A percentile compares a stretch with the other conserved stretches of the same genome.
Conservation (phyloP, 2,888 invertebrate genomes). For the Sphinx pinastri region DNA sequence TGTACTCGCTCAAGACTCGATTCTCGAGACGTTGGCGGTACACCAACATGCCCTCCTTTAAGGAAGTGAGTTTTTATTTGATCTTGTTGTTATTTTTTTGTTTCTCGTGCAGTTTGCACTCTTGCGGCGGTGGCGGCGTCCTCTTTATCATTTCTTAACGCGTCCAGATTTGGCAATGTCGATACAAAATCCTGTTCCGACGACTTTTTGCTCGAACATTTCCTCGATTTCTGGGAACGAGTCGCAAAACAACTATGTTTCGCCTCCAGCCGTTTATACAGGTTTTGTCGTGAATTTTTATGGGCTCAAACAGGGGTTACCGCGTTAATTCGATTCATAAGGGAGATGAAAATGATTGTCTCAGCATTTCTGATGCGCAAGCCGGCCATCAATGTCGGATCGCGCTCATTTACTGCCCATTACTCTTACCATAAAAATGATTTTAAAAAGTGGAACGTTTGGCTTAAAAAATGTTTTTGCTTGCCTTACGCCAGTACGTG, state of each 20-base stretch:
- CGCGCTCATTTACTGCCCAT: constrained; percentile 28
- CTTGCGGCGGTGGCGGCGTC: constrained; percentile 63
- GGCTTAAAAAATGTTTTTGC: constrained; percentile 29
- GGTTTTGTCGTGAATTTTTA: constrained; percentile 82
- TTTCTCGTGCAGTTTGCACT: constrained; percentile 49
- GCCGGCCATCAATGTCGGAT: constrained; percentile 36
- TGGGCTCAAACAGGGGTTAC: constrained; percentile 66
- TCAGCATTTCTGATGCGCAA: constrained; percentile 36
- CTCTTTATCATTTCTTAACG: constrained; percentile 81
- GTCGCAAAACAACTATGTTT: constrained; percentile 73
- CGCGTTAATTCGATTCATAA: constrained; percentile 65
- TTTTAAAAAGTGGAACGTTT: constrained; percentile 19
- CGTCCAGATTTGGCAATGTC: constrained; percentile 80
- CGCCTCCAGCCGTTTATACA: constrained; percentile 78
- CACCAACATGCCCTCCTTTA: constrained; percentile 51
- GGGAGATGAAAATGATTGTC: constrained; percentile 56
- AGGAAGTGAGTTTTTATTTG: constrained; percentile 47
- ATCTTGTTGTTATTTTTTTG: constrained; percentile 55
- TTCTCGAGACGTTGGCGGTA: constrained; percentile 33
- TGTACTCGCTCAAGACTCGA: constrained; percentile 5
- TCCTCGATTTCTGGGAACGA: constrained; percentile 80
- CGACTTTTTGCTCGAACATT: constrained; percentile 77
- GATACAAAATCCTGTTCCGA: constrained; percentile 81
- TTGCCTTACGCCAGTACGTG: constrained; percentile 29
- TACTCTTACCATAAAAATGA: constrained; percentile 20